These are phyloP conservation scores for Oreochromis niloticus DNA, from an alignment of 2,113 vertebrate species.

Conservation along the genomic window DNA sequence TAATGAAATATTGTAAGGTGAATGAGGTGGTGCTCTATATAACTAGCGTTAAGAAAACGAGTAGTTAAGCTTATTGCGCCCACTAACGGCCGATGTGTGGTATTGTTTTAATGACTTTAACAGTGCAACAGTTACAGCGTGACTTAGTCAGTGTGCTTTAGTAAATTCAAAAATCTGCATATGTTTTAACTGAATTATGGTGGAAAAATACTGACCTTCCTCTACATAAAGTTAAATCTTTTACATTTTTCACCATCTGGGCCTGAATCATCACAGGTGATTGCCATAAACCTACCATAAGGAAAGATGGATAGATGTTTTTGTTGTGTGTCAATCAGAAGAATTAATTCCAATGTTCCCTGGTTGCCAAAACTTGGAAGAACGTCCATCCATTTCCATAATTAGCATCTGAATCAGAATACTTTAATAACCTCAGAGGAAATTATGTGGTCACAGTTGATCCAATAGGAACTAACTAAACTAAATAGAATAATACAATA, in stretches of 20 bases:
- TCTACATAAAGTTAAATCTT: neutral
- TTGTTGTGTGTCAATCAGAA: neutral
- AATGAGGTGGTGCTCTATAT: neutral
- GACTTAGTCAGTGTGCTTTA: neutral
- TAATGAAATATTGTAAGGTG: neutral
- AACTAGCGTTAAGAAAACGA: neutral
- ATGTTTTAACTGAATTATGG: neutral
- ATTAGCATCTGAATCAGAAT: neutral
- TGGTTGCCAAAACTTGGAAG: neutral
- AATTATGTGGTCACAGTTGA: neutral
- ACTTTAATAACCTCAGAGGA: neutral
- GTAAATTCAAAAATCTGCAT: neutral
- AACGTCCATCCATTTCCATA: neutral
- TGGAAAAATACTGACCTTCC: neutral
- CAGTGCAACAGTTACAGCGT: neutral
- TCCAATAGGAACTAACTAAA: neutral
- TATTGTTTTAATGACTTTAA: neutral
- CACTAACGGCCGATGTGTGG: neutral
- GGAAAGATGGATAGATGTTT: neutral
- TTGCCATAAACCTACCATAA: neutral
- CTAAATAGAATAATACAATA: neutral
- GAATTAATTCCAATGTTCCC: neutral
- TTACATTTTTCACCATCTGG: neutral
- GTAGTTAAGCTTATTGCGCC: neutral
- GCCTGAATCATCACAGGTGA: neutral